Base-by-base conservation (phyloP, 2,113 vertebrate species). In the Acanthisitta chloris region DNA sequence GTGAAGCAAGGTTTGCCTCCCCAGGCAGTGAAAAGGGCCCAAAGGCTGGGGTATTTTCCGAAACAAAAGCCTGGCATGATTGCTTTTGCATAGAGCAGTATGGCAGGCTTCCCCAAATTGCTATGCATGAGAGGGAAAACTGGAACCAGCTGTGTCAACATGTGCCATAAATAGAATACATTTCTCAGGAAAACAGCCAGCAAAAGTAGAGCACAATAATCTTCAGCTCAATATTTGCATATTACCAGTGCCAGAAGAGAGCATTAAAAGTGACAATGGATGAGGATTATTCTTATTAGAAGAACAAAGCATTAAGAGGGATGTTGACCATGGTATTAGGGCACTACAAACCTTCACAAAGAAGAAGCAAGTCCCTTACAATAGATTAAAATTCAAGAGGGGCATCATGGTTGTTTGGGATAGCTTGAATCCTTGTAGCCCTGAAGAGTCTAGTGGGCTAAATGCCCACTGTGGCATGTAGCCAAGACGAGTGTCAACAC, bases 101-200 rank as follows among this genome's bases (percentile, higher is more conserved):
- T 90, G 87, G 71, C 81, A 94, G 33, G 17, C 74, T 95, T 92
- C 70, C 66, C 38, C 81, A 86, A 38, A 80, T 34, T 62, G 66
- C 95, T 88, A 45, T 88, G 66, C 90, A 74, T 82, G 71, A 93
- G 77, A 90, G 90, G 40, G 79, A 96, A 96, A 94, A 97, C 83
- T 95, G 34, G 51, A 96, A 83, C 58, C 93, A 86, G 76, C 90
- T 96, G 92, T 78, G 64, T 91, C 93, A 80, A 88, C 66, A 88
- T 46, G 42, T 79, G 70, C 81, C 91, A 66, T 87, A 96, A 96
- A 96, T 82, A 96, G 93, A 93, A 83, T 64, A 70, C 11, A 62
- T 88, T 90, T 88, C 79, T 88, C 42, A 88, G 90, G 90, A 79
- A 96, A 96, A 73, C 25, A 83, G 87, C 74, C 74, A 94, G 88